Percentiles rank a stretch among this genome's conserved stretches.
Conservation (phyloP, 1,140 invertebrate genomes). For the Mactra quadrangularis region DNA sequence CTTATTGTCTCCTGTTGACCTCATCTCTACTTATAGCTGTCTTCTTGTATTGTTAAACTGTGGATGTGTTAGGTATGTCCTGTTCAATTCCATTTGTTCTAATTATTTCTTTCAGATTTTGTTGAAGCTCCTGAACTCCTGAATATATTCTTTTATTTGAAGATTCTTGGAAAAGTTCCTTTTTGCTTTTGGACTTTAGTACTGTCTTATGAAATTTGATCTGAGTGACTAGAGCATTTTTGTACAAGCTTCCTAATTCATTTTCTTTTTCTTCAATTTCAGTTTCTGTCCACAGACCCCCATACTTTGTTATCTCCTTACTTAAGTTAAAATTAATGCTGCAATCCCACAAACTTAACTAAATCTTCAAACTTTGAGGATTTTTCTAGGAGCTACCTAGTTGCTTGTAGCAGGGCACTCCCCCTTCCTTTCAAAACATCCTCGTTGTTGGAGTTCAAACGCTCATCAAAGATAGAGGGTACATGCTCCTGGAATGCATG, state of each 20-base stretch:
- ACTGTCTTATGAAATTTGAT: not conserved
- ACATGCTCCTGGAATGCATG: slow-evolving; percentile 12
- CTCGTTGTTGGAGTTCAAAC: not conserved
- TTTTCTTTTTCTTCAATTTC: not conserved
- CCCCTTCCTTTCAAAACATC: not conserved
- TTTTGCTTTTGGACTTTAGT: not conserved
- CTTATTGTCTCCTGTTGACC: not conserved
- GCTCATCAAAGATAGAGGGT: not conserved
- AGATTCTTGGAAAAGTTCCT: slow-evolving; percentile 5
- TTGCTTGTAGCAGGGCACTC: not conserved
- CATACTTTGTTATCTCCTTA: not conserved
- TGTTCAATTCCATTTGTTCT: not conserved
- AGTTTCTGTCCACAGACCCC: not conserved
- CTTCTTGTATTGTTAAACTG: not conserved
- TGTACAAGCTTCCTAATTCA: not conserved
- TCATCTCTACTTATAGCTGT: not conserved
- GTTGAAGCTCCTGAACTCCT: not conserved
- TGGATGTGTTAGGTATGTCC: not conserved
- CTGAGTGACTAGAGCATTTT: not conserved
- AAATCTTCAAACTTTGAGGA: not conserved
- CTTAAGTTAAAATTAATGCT: not conserved
- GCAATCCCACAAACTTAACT: not conserved
- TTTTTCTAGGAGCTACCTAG: not conserved
- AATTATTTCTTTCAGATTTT: not conserved
- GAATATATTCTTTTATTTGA: not conserved